phyloP scores from a whole-genome alignment of 2,888 invertebrate genomes.

The Spisula solida region DNA sequence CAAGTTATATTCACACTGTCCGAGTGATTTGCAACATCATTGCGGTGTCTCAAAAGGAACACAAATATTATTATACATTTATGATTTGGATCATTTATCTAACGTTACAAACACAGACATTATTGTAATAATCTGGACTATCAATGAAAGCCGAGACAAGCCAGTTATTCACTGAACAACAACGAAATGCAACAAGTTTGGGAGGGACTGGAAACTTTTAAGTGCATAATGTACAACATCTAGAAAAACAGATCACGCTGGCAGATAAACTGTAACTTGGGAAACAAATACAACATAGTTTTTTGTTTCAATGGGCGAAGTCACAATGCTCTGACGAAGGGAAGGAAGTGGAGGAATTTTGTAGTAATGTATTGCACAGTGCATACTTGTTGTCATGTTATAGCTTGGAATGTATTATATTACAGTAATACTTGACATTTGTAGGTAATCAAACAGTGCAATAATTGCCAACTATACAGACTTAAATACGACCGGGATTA shows the following conservation, averaged over 20 bases:
- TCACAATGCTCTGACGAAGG: not conserved
- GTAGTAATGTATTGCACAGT: not conserved
- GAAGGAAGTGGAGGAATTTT: not conserved
- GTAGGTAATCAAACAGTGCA: not conserved
- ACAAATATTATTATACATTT: too few species aligned
- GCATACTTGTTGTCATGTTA: not conserved
- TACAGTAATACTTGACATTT: not conserved
- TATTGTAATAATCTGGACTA: not conserved
- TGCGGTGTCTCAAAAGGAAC: too few species aligned
- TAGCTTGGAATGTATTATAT: not conserved
- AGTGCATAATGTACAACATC: not conserved
- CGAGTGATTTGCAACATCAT: too few species aligned
- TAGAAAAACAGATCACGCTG: conserved; percentile 2
- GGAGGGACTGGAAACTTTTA: not conserved
- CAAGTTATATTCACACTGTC: too few species aligned
- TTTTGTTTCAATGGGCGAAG: not conserved
- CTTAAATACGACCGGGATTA: not conserved
- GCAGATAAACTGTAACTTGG: not conserved
- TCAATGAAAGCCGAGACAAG: not conserved
- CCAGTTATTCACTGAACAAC: not conserved
- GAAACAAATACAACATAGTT: not conserved
- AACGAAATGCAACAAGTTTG: not conserved
- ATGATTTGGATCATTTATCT: not conserved
- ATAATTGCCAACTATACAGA: not conserved
- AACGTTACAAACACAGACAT: not conserved